These are phyloP conservation scores for Clusia tigrina DNA, from an alignment of 2,888 invertebrate genomes.

Conservation along the genomic window DNA sequence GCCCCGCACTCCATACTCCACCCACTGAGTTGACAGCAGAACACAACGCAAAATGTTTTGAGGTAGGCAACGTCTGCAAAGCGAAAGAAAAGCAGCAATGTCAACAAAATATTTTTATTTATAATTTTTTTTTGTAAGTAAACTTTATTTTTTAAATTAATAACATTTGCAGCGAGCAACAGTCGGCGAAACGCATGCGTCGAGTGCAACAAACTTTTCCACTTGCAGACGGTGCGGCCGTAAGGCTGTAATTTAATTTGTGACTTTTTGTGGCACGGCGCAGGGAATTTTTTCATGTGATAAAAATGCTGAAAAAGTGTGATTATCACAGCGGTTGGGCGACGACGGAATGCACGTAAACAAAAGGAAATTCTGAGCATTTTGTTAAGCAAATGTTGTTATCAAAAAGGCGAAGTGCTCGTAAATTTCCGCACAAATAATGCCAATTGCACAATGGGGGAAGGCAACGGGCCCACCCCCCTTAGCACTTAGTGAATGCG, in stretches of 20 bases:
- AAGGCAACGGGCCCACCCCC: too few species aligned
- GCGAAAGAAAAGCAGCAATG: not conserved
- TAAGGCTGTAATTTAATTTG: not conserved
- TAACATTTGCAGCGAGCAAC: too few species aligned
- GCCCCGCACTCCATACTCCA: not conserved
- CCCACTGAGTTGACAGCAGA: not conserved
- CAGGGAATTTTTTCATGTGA: not conserved
- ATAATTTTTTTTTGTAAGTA: too few species aligned
- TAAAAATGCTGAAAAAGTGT: not conserved
- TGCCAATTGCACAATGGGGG: not conserved
- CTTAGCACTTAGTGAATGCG: too few species aligned
- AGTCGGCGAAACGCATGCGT: slow-evolving; percentile 13
- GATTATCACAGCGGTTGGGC: not conserved
- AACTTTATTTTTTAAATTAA: not conserved
- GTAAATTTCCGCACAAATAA: slow-evolving; percentile 15
- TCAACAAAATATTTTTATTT: not conserved
- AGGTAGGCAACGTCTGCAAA: slow-evolving; percentile 22
- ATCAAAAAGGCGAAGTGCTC: slow-evolving; percentile 29
- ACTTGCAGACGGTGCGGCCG: not conserved
- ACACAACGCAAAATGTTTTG: slow-evolving; percentile 19
- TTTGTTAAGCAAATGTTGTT: slow-evolving; percentile 23
- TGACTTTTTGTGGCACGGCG: too few species aligned
- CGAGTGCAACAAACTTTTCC: slow-evolving; percentile 31
- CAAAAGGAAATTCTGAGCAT: not conserved
- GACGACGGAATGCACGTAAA: slow-evolving; percentile 14